Conservation (phyloP, 2,888 invertebrate genomes). For the Drosophila macrothrix region DNA sequence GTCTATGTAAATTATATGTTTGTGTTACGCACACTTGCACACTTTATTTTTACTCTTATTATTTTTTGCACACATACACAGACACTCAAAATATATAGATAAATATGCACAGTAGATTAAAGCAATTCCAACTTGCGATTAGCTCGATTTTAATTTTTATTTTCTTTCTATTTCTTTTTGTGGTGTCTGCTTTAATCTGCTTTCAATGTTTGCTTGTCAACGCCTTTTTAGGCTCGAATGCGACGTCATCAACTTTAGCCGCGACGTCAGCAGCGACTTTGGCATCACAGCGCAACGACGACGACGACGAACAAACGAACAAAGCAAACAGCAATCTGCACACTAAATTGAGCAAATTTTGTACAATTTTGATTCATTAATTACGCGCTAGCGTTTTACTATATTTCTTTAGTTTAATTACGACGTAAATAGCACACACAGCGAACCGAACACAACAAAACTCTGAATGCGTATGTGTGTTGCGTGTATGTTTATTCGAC, state of each 20-base stretch:
- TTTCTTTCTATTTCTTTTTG: slow-evolving; percentile 24
- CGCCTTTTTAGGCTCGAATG: slow-evolving; percentile 51
- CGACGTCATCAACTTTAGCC: slow-evolving; percentile 53
- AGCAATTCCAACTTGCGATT: slow-evolving; percentile 11
- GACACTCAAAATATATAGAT: slow-evolving; percentile 11
- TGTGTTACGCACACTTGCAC: slow-evolving; percentile 40
- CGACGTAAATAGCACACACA: slow-evolving; percentile 56
- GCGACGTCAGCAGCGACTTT: slow-evolving; percentile 44
- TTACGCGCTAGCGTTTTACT: slow-evolving; percentile 46
- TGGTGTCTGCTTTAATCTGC: slow-evolving; percentile 40
- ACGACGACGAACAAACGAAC: not conserved
- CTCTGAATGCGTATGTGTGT: slow-evolving; percentile 31
- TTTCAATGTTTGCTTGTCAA: slow-evolving; percentile 70
- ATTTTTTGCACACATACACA: slow-evolving; percentile 22
- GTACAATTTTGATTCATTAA: slow-evolving; percentile 48
- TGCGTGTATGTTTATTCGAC: slow-evolving; percentile 21
- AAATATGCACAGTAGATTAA: slow-evolving; percentile 21
- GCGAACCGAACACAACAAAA: slow-evolving; percentile 52
- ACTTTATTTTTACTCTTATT: slow-evolving; percentile 7
- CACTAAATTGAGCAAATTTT: slow-evolving; percentile 19
- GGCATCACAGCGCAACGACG: slow-evolving; percentile 15
- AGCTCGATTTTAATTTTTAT: slow-evolving; percentile 11
- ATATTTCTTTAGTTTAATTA: slow-evolving; percentile 52
- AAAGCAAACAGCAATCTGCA: slow-evolving; percentile 21
- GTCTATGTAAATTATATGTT: slow-evolving; percentile 49